A percentile compares a stretch with the other conserved stretches of the same genome.
These are phyloP conservation scores for Drosophila simulans DNA, from an alignment of 1,140 invertebrate genomes.

Conservation along the genomic window DNA sequence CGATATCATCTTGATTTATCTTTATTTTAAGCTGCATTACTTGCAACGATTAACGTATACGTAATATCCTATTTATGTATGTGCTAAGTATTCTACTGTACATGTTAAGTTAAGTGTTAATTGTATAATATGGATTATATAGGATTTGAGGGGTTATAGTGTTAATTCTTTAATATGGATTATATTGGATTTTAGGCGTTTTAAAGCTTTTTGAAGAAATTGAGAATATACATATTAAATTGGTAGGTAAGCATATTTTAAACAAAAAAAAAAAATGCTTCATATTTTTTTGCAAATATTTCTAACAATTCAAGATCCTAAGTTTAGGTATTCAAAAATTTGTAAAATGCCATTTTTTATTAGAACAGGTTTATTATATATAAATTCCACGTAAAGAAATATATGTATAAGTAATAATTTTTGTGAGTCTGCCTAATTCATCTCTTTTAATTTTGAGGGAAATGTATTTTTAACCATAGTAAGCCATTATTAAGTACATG, in stretches of 20 bases:
- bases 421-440: no score
- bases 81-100: conserved; percentile 65
- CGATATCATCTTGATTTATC: conserved; percentile 44
- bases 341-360: no score
- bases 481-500: conserved; percentile 25
- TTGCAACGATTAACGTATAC: conserved; percentile 46
- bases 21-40: conserved; percentile 54
- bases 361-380: no score
- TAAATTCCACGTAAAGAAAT: no score
- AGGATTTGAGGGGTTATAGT: not conserved
- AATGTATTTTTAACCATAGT: not conserved
- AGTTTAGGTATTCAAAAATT: no score
- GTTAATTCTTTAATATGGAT: conserved; percentile 33
- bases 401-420: no score
- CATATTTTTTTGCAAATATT: not conserved
- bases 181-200: not conserved
- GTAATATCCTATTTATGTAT: conserved; percentile 60
- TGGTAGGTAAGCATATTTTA: not conserved
- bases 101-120: conserved; percentile 59
- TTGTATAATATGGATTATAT: conserved; percentile 27
- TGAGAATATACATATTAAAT: not conserved
- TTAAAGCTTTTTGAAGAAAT: no score
- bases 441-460: not conserved
- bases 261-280: not conserved
- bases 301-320: no score